Percentiles rank a stretch among this genome's conserved stretches.
These are phyloP conservation scores for Megalopta genalis DNA, from an alignment of 1,140 invertebrate species.

Conservation along the genomic window DNA sequence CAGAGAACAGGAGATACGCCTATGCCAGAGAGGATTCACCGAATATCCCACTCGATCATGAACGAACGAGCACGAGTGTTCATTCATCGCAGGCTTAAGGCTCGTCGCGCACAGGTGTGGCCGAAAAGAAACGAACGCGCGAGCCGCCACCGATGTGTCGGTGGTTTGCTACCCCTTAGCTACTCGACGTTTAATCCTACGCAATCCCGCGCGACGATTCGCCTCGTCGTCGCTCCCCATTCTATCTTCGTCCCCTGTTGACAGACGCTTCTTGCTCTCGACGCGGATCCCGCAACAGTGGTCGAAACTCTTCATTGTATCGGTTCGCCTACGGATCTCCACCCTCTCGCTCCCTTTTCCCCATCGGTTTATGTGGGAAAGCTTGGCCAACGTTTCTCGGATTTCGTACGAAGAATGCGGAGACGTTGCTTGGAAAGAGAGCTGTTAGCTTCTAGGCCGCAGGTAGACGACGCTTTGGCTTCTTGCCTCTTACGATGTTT, in stretches of 20 bases:
- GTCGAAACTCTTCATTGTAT: constrained; percentile 58
- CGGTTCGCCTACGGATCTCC: constrained; percentile 34
- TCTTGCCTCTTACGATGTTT: constrained; percentile 20
- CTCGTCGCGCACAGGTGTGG: constrained; percentile 11
- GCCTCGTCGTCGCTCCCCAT: constrained; percentile 16
- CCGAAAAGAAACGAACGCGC: constrained; percentile 37
- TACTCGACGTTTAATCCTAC: constrained; percentile 63
- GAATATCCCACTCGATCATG: not conserved
- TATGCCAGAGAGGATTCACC: not conserved
- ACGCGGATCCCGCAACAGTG: constrained; percentile 54
- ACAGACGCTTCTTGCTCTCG: constrained; percentile 35
- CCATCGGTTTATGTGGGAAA: constrained; percentile 55
- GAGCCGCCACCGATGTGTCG: constrained; percentile 6
- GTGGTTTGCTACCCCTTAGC: constrained; percentile 44
- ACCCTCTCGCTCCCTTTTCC: constrained; percentile 27
- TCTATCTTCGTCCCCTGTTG: constrained; percentile 1
- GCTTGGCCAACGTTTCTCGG: constrained; percentile 21
- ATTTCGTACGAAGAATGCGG: constrained; percentile 45
- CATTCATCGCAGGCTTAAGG: constrained; percentile 40
- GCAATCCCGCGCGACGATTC: constrained; percentile 50
- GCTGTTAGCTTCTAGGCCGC: not conserved
- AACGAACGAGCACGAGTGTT: constrained; percentile 15
- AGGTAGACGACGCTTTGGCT: constrained; percentile 48
- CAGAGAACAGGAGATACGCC: too few relatives aligned
- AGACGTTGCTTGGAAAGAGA: too few relatives aligned